These are phyloP conservation scores for Cariama cristata DNA, from an alignment of 2,113 vertebrate genomes.

Conservation along the genomic window DNA sequence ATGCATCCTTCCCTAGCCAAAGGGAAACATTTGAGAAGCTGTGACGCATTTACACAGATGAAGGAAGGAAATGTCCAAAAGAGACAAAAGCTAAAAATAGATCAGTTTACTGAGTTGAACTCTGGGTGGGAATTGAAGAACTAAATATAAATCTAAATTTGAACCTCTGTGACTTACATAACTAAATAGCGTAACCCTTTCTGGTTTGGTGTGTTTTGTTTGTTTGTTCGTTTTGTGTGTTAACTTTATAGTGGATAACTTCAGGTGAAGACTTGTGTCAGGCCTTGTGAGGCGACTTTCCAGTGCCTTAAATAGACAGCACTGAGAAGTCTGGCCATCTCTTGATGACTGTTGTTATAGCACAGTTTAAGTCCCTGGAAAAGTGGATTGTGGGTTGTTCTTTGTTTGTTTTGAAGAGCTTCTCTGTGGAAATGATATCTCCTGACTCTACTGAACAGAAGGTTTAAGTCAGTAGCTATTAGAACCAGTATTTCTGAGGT, in stretches of 20 bases:
- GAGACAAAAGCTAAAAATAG: constrained; percentile 62
- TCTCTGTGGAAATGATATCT: background rate
- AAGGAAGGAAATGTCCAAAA: constrained; percentile 70
- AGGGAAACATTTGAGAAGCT: constrained; percentile 59
- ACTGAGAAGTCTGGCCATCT: background rate
- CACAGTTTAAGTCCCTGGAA: background rate
- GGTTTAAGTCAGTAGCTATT: background rate
- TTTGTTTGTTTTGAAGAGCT: background rate
- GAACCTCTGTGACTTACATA: constrained; percentile 24
- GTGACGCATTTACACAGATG: constrained; percentile 61
- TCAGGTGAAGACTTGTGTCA: background rate
- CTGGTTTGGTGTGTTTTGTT: background rate
- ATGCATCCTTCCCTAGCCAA: constrained; percentile 47
- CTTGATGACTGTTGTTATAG: background rate
- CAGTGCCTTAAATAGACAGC: background rate
- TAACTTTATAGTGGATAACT: background rate
- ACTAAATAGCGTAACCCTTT: background rate
- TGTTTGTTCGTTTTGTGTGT: background rate
- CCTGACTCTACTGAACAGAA: background rate
- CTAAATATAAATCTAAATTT: constrained; percentile 57
- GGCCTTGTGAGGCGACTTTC: background rate
- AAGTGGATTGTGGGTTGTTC: background rate
- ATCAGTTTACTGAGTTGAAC: constrained; percentile 49
- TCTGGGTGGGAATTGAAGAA: constrained; percentile 18
- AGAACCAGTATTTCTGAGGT: background rate